Percentiles rank a stretch among this genome's conserved stretches.
phyloP scores from a whole-genome alignment of 2,797 vertebrate genomes.

The Calcarius lapponicus region DNA sequence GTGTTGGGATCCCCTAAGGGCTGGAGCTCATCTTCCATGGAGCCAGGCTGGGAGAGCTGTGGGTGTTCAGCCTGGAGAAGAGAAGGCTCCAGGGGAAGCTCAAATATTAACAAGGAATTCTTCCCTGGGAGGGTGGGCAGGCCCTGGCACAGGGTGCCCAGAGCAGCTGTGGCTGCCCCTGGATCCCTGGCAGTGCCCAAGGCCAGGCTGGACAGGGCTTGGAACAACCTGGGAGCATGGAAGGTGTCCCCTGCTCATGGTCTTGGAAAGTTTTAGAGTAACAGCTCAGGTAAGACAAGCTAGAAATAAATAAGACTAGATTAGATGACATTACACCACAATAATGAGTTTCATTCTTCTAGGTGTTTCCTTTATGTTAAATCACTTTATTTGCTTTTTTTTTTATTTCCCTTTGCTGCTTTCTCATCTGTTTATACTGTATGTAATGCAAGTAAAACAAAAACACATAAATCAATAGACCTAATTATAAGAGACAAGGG shows the following conservation, averaged over 20 bases:
- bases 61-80: background rate
- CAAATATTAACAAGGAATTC: background rate
- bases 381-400: background rate
- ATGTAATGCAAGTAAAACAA: constrained; percentile 13
- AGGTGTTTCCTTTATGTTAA: background rate
- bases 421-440: background rate
- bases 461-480: constrained; percentile 6
- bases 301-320: background rate
- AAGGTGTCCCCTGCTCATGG: accelerated
- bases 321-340: background rate
- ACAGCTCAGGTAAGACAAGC: background rate
- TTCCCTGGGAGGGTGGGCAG: accelerated
- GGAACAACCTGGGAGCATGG: accelerated
- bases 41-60: background rate
- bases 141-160: background rate
- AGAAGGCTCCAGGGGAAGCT: background rate
- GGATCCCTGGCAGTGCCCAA: background rate
- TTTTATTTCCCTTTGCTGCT: background rate
- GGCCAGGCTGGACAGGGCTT: accelerated
- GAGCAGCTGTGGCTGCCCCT: background rate
- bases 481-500: constrained; percentile 25
- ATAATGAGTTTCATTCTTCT: background rate
- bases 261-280: background rate
- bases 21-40: background rate
- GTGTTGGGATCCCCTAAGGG: background rate